Evolutionary conservation across 1,140 invertebrate species (phyloP).

Genomic region (Tetraneura akinire): DNA sequence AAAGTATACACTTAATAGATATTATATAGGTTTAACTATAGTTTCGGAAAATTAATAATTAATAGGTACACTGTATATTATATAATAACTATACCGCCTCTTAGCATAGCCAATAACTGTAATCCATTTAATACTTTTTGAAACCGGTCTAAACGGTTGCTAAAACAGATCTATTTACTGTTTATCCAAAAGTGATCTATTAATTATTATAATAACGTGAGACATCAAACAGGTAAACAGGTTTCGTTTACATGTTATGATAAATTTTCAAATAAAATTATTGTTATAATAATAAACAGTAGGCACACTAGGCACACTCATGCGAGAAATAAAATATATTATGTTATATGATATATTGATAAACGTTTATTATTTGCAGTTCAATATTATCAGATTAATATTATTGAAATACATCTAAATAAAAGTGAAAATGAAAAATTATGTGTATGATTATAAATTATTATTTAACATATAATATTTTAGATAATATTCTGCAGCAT

Average conservation of each 20-base stretch:
- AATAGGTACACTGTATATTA: not conserved
- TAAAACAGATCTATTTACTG: slow-evolving; percentile 25
- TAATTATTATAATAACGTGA: not conserved
- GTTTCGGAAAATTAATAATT: slow-evolving; percentile 24
- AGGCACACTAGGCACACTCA: no score
- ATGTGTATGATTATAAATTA: no score
- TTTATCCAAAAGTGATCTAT: slow-evolving; percentile 38
- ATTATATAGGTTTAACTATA: slow-evolving; percentile 2
- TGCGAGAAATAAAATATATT: not conserved
- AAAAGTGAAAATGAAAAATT: no score
- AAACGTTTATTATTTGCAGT: not conserved
- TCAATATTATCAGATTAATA: no score
- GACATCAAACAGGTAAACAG: not conserved
- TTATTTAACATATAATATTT: no score
- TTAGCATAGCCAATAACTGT: not conserved
- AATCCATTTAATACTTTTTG: not conserved
- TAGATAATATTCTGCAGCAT: no score
- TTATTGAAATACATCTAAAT: no score
- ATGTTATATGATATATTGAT: not conserved
- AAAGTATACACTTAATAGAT: not conserved
- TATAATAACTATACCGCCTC: no score
- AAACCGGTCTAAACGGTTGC: slow-evolving; percentile 22
- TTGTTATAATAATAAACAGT: no score
- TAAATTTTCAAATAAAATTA: no score
- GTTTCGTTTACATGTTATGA: not conserved